Evolutionary conservation across 2,888 invertebrate species (phyloP).

Genomic region (Rhabditoides inermis): DNA sequence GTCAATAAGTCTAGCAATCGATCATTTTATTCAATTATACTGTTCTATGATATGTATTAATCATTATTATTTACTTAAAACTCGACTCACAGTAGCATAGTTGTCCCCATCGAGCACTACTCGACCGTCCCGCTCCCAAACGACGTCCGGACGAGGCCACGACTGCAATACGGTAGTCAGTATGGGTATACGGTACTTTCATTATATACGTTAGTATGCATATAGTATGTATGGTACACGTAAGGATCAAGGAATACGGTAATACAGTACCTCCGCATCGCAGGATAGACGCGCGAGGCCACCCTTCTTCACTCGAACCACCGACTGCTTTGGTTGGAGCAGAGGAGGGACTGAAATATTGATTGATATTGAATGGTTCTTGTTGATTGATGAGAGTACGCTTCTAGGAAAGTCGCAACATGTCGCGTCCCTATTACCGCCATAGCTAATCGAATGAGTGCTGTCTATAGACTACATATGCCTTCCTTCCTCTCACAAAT

Average conservation of each 20-base stretch:
- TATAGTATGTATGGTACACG: background rate
- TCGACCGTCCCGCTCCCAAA: slow-evolving; percentile 43
- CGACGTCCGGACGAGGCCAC: slow-evolving; percentile 48
- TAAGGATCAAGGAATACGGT: background rate
- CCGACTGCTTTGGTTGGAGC: slow-evolving; percentile 37
- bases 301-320: slow-evolving; percentile 19
- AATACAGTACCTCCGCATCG: background rate
- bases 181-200: slow-evolving; percentile 9
- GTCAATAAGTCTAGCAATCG: background rate
- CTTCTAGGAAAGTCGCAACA: no score
- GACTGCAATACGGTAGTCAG: slow-evolving; percentile 44
- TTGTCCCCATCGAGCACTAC: slow-evolving; percentile 38
- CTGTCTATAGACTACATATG: no score
- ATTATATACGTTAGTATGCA: background rate
- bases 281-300: background rate
- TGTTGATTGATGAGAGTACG: no score
- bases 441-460: no score
- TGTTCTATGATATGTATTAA: background rate
- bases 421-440: no score
- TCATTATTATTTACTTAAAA: no score
- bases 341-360: slow-evolving; percentile 39
- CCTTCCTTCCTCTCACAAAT: no score
- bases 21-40: background rate
- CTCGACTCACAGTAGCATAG: slow-evolving; percentile 33
- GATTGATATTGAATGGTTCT: no score